Conservation (phyloP, 2,888 invertebrate genomes). For the Cataglyphis cursor region DNA sequence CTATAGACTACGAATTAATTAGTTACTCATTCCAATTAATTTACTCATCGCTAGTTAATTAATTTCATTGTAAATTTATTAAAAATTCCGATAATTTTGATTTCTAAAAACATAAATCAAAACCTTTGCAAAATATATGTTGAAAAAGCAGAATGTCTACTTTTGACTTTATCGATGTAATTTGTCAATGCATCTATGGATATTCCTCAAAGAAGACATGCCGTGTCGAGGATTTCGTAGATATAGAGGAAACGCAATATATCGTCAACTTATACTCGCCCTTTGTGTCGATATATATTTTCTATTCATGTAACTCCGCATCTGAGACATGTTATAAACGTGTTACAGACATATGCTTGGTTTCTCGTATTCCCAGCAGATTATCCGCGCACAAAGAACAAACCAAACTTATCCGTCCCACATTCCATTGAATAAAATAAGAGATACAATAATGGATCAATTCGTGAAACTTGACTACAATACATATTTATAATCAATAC, state of each 20-base stretch:
- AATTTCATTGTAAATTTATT: neutral
- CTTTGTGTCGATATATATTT: conserved; percentile 38
- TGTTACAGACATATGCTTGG: conserved; percentile 22
- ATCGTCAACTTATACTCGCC: conserved; percentile 35
- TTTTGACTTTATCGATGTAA: conserved; percentile 40
- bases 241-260: conserved; percentile 30
- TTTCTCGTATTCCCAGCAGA: conserved; percentile 23
- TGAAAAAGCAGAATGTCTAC: neutral
- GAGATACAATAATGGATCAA: neutral
- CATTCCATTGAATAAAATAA: neutral
- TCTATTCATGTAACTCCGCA: conserved; percentile 42
- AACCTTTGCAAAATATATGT: neutral
- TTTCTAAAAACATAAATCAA: neutral
- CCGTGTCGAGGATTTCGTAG: conserved; percentile 23
- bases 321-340: conserved; percentile 6
- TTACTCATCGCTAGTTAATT: neutral
- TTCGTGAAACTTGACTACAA: neutral
- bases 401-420: neutral
- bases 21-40: neutral
- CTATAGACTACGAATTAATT: neutral
- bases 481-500: neutral
- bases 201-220: conserved; percentile 32
- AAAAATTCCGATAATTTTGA: neutral
- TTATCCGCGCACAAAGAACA: conserved; percentile 25
- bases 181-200: conserved; percentile 33